Evolutionary conservation across 2,113 vertebrate genomes (phyloP), one percentile per base, ranked within the genome.

Genomic region (Phainopepla nitens): DNA sequence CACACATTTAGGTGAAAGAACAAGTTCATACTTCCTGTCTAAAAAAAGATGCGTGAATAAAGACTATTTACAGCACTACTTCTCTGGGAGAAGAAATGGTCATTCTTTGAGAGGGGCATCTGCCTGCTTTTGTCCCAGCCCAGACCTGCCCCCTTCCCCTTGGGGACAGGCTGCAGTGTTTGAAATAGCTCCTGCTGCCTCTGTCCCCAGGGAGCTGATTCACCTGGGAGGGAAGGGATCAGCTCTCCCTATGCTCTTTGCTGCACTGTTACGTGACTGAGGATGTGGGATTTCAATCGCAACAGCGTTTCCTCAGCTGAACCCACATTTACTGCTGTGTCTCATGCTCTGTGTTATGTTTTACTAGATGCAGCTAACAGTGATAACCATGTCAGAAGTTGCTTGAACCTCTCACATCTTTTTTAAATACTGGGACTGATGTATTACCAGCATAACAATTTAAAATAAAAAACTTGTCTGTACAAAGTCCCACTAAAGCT

Each of bases 211-310:
- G 54, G 75, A 91, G 49, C 49, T 15, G 35, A 51, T 47, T 83
- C 87, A 95, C 73, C 73, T 91, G 65, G 25, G 21, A 75, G 35
- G 22, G 23, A 45, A 35, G 27, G 41, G 25, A 29, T 25, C 42
- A 83, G 4, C 9, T 66, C 25, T 15, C n/a, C 33, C 6, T 10
- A 2, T 0, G 3, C 49, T 36, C 79, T 50, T 75, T 86, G 87
- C 53, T 65, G 85, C 39, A 7, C 66, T n/a, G 33, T 22, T n/a
- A 42, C 27, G 3, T 44, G 49, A 47, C 44, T 36, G 49, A 64
- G 57, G n/a, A 42, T 2, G 1, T 6, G 69, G 33, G 31, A 73
- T 44, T 81, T 66, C 27, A 36, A 47, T 8, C 0, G 0, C 28
- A 70, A 35, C 21, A 54, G 49, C 68, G 12, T 82, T 39, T 15